Conservation (phyloP, 1,140 invertebrate species). For the Drosophila lowei region DNA sequence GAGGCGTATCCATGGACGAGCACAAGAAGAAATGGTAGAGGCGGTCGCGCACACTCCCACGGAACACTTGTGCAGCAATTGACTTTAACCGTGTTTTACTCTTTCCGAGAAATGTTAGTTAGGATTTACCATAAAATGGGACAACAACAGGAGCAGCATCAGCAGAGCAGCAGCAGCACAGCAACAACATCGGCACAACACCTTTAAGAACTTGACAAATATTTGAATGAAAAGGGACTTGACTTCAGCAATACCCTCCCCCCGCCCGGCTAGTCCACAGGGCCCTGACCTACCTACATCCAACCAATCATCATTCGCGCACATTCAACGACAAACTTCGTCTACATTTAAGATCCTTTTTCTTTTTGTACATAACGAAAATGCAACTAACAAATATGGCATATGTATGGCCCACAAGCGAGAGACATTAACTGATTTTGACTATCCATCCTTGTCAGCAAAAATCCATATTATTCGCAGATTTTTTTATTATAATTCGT, state of each 20-base stretch:
- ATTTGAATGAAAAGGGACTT: conserved; percentile 65
- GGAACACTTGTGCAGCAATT: conserved; percentile 41
- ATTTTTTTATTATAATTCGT: conserved; percentile 58
- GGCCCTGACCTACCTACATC: conserved; percentile 18
- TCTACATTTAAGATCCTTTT: conserved; percentile 59
- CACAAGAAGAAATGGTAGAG: conserved; percentile 99
- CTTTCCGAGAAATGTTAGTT: conserved; percentile 72
- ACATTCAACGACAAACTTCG: conserved; percentile 71
- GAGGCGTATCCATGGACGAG: conserved; percentile 99
- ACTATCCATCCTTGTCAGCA: conserved; percentile 52
- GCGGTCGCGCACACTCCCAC: conserved; percentile 4
- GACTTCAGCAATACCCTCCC: conserved; percentile 62
- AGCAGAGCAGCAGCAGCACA: conserved; percentile 40
- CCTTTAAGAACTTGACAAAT: conserved; percentile 62
- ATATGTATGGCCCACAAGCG: conserved; percentile 46
- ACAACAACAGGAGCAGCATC: conserved; percentile 68
- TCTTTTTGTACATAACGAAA: conserved; percentile 72
- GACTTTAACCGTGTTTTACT: conserved; percentile 67
- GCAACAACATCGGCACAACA: conserved; percentile 34
- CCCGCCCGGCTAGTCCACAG: conserved; percentile 27
- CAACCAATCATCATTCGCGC: conserved; percentile 58
- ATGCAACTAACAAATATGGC: conserved; percentile 42
- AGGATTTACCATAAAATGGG: conserved; percentile 79
- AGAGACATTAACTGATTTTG: conserved; percentile 79
- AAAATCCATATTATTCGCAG: conserved; percentile 42